Base-by-base conservation (phyloP, 2,888 invertebrate species). In the Monoplex corrugatus region DNA sequence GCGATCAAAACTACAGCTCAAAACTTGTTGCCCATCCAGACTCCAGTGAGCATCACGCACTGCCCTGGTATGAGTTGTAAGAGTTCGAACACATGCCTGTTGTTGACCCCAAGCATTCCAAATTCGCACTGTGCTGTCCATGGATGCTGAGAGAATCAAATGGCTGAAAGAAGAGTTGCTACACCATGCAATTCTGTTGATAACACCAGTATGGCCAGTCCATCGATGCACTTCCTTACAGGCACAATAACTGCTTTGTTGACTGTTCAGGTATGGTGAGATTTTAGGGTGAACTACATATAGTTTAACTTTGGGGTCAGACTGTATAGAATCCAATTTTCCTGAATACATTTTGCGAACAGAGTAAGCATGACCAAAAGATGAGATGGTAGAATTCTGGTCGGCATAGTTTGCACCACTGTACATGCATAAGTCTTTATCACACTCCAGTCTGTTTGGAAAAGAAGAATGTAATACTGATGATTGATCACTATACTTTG, bases 1-100 rank as follows among this genome's bases (percentile, higher is more conserved):
- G 89, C 94, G 94, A 87, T 96, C 96, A 93, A 94, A 96, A 80
- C 96, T 94, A 88, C 95, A 94, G 57, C 93, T 94, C 5, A 95
- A 86, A 5, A 96, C 91, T 63, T 92, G 90, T 44, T 89, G 92
- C 16, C 95, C 96, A 90, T 90, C 90, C 0, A 87, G 38, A 45
- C 93, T 94, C 96, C 96, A 96, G n/a, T 92, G 92, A 8, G 94
- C 94, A 92, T 95, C 95, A 91, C 93, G 94, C 1, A 96, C 94
- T 72, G 95, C 95, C 85, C 94, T 95, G 32, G 89, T 89, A 90
- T 96, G 95, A 82, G 88, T 78, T 23, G 63, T 86, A 23, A 95
- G 84, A 10, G 91, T 90, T 72, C 93, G 91, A 19, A 94, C 92
- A 90, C 94, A 94, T 3, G 90, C 89, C 19, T 93, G 91, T 44